Conservation (phyloP, 2,797 vertebrate species). For the Pipistrellus pipistrellus region DNA sequence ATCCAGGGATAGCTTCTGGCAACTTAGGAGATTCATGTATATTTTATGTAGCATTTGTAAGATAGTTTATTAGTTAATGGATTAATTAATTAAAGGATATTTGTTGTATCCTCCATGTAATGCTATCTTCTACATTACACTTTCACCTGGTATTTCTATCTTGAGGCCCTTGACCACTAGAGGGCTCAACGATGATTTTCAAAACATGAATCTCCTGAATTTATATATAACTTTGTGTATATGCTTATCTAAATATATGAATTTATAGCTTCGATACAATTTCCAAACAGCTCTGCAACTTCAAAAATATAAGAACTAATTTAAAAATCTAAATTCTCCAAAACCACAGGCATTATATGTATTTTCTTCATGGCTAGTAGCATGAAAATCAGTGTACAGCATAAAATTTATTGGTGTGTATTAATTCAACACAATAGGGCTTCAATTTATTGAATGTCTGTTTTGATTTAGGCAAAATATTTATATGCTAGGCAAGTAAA, state of each 20-base stretch:
- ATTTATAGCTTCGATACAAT: not conserved
- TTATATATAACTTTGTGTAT: not conserved
- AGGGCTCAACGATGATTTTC: not conserved
- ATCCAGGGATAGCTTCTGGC: not conserved
- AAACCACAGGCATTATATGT: not conserved
- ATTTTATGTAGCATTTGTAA: not conserved
- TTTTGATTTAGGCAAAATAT: not conserved
- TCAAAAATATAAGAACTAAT: not conserved
- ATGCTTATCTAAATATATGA: conserved; percentile 18
- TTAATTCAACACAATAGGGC: not conserved
- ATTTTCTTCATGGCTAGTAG: not conserved
- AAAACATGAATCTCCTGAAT: not conserved
- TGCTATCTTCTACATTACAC: not conserved
- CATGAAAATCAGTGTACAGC: not conserved
- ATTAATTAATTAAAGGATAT: conserved; percentile 5
- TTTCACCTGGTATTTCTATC: not conserved
- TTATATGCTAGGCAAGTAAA: not conserved
- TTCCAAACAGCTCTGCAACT: not conserved
- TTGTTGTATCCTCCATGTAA: not conserved
- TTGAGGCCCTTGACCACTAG: not conserved
- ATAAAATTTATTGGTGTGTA: not conserved
- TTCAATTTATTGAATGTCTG: not conserved
- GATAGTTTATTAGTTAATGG: not conserved
- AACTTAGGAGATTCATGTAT: not conserved
- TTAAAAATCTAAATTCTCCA: conserved; percentile 40